Evolutionary conservation across 1,140 invertebrate species (phyloP).

Genomic region (Chironomus striatipennis): DNA sequence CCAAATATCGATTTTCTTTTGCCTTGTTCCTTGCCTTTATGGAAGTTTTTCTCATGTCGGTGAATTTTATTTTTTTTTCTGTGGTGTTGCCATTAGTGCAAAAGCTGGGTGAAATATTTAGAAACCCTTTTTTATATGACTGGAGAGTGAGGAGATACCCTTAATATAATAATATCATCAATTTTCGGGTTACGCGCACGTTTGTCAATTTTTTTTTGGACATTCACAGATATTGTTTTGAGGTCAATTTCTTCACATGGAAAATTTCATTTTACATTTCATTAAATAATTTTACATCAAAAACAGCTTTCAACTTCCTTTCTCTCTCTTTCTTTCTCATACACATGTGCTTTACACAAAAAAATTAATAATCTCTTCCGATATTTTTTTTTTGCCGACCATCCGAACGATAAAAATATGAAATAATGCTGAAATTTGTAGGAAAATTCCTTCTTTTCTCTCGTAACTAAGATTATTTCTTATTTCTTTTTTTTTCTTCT

Average conservation of each 20-base stretch:
- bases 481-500: too few species aligned
- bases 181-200: background rate
- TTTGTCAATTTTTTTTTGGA: background rate
- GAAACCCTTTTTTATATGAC: background rate
- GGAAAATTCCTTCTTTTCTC: background rate
- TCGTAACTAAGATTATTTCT: background rate
- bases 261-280: slow-evolving; percentile 7
- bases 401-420: background rate
- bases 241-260: background rate
- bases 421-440: slow-evolving; percentile 1
- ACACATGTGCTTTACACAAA: background rate
- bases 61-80: background rate
- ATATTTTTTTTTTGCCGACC: background rate
- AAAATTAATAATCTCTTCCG: background rate
- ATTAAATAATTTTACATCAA: background rate
- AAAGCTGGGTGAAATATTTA: background rate
- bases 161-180: background rate
- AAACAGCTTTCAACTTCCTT: too few species aligned
- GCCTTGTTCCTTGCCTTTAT: background rate
- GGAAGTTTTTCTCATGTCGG: background rate
- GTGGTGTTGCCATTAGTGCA: slow-evolving; percentile 11
- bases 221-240: background rate
- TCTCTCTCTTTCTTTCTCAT: too few species aligned
- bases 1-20: slow-evolving; percentile 1
- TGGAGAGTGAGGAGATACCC: background rate